Evolutionary conservation across 2,113 vertebrate genomes (phyloP).

Genomic region (Oenanthe oenanthe): DNA sequence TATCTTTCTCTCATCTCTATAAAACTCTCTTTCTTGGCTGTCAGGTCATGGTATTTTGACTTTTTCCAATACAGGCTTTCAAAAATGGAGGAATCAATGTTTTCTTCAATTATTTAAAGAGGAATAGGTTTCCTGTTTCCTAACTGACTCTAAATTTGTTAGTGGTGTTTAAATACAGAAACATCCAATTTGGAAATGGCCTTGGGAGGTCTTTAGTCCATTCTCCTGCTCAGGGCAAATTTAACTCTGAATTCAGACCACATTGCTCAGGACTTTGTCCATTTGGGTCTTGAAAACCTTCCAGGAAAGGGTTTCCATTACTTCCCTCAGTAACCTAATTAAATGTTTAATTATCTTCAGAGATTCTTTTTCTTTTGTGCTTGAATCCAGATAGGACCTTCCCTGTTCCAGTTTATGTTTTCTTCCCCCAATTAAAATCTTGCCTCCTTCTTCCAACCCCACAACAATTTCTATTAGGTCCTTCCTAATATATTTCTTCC

Average conservation of each 20-base stretch:
- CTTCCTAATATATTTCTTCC: background rate
- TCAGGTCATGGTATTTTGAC: background rate
- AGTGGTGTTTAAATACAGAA: background rate
- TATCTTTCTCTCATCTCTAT: background rate
- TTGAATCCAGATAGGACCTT: background rate
- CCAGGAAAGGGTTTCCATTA: background rate
- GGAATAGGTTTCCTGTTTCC: background rate
- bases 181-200: background rate
- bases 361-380: background rate
- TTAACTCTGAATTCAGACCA: background rate
- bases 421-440: background rate
- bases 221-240: background rate
- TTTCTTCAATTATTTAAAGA: conserved; percentile 18
- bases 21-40: background rate
- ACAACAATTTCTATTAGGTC: background rate
- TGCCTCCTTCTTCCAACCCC: background rate
- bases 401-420: background rate
- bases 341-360: background rate
- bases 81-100: background rate
- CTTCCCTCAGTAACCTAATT: background rate
- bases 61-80: background rate
- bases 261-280: background rate
- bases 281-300: background rate
- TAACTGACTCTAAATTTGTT: background rate
- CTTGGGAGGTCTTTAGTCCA: background rate